phyloP scores from a whole-genome alignment of 2,888 invertebrate species.

The Apamea epomidion region DNA sequence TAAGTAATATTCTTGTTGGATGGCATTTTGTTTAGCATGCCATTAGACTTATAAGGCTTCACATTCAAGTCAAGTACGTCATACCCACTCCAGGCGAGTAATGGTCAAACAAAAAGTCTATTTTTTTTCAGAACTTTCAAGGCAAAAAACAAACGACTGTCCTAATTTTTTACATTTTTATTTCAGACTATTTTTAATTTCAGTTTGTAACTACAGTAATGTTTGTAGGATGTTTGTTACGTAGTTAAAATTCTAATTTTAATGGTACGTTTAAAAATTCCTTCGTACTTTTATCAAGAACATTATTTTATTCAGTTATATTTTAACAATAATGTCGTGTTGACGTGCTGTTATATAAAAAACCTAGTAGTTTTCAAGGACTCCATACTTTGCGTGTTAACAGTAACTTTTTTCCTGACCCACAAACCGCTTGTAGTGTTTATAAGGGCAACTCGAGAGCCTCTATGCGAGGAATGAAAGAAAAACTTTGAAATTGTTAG shows the following conservation, averaged over 20 bases:
- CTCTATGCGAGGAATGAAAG: conserved; percentile 35
- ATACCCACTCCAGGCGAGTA: background rate
- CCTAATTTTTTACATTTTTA: background rate
- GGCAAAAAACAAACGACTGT: background rate
- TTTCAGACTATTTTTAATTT: background rate
- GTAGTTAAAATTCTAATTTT: background rate
- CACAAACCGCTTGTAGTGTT: conserved; percentile 58
- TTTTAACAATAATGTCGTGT: conserved; percentile 30
- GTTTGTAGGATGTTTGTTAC: background rate
- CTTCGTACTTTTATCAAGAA: background rate
- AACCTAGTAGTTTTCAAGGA: conserved; percentile 52
- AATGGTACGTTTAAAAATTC: conserved; percentile 18
- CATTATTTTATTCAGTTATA: background rate
- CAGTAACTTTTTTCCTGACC: conserved; percentile 52
- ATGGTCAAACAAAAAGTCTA: background rate
- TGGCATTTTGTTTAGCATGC: background rate
- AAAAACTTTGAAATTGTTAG: conserved; percentile 37
- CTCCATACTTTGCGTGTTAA: conserved; percentile 55
- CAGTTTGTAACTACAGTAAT: background rate
- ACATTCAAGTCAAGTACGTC: background rate
- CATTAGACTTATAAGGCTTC: no score
- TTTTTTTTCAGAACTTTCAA: background rate
- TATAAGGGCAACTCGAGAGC: conserved; percentile 38
- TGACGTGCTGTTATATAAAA: conserved; percentile 25
- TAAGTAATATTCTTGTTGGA: background rate